Evolutionary conservation across 2,888 invertebrate genomes (phyloP), one percentile per base, ranked within the genome.

Genomic region (Drosophila paracracens): DNA sequence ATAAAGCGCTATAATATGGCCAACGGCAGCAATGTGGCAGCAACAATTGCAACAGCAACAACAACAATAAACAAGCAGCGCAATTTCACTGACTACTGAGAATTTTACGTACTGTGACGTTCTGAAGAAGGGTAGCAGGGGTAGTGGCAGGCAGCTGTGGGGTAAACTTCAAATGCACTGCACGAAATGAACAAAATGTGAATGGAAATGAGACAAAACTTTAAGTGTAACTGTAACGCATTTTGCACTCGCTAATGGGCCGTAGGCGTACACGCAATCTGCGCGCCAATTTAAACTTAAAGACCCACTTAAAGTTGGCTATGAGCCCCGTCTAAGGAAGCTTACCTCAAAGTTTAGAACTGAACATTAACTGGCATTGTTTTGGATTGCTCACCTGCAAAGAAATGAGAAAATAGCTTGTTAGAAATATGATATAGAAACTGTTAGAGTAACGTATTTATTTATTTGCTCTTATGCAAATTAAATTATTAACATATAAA

Each of bases 31-130:
- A 61, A 63, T 67, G 64, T 43, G 50, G 54, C 72, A 59, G 62
- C 70, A 52, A 33, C 53, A 60, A 21, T 67, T 59, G 59, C 70
- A 50, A 36, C 53, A 58, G 18, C 43, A 65, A 35, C 56, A 85
- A 72, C 65, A 82, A 80, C 85, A 79, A 89, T 88, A 87, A 82
- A 86, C 81, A 89, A 88, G 79, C 54, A 77, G 80, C 72, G 72
- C 88, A 89, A 87, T 87, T 87, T 89, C 87, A 89, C 85, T 81
- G 88, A 88, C 88, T 89, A 82, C 89, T 89, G 89, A 89, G 88
- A 86, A 89, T 76, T 86, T 86, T 86, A 89, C 89, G 87, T 88
- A 89, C 89, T 85, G 89, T 87, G 89, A 83, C 87, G 81, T n/a
- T 16, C 25, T 38, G 27, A 18, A 13, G 8, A 46, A 33, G 27